Base-by-base conservation (phyloP, 2,113 vertebrate species). In the Eleginops maclovinus region DNA sequence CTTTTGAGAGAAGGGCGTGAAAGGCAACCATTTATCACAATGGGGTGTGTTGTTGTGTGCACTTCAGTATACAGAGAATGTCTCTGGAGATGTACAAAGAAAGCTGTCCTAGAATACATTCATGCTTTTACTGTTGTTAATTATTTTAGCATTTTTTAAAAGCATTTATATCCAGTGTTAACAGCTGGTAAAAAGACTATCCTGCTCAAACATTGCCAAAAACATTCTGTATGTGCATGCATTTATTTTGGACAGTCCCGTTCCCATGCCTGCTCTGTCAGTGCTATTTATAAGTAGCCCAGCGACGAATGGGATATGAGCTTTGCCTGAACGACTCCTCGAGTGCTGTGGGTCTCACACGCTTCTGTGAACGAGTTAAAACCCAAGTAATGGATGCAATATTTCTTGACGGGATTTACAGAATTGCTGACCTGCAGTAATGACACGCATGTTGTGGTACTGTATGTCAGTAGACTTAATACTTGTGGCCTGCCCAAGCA, bases 221-320 rank as follows among this genome's bases (percentile, higher is more conserved):
- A 78, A 64, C 54, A 76, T 68, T 73, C 58, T 78, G 64, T 87
- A 65, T 17, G 44, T 67, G 51, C 72, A 40, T 77, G 70, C 54
- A 72, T 68, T 79, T 87, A 82, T 90, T 92, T 90, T 88, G 86
- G 80, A 82, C 79, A 7, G 71, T 81, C 81, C 85, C 74, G 4
- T 76, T 88, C 88, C 84, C 87, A 79, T 81, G 85, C 78, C 76
- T 75, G 75, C 66, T 85, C 81, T 62, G 67, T 83, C 65, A 22
- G 41, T 43, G 88, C 90, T 93, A 93, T 93, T 92, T 90, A 83
- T 93, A 93, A 63, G 77, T 17, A 72, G 26, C n/a, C 56, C 26
- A 51, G 68, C 24, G 8, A 88, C 63, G 72, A 91, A 85, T 84
- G 77, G 85, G 82, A 91, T 82, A 84, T 85, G 72, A 90, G 91